Conservation (phyloP, 2,888 invertebrate genomes). For the Meghimatium bilineatum region DNA sequence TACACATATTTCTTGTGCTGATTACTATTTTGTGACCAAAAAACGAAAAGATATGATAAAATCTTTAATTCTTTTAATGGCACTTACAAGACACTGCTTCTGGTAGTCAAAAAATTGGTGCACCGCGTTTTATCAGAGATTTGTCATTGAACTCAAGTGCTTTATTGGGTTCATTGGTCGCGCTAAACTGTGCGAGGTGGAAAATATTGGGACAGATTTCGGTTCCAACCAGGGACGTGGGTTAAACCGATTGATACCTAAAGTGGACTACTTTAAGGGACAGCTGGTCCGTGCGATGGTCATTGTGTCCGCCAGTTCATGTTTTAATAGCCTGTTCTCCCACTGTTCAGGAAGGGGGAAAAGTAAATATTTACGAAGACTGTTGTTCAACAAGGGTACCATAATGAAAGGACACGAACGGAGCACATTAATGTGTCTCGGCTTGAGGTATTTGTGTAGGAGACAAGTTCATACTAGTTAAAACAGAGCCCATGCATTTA, state of each 20-base stretch:
- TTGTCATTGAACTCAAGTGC: neutral
- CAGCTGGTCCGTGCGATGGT: conserved; percentile 27
- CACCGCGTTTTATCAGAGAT: neutral
- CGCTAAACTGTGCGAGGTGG: neutral
- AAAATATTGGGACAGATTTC: conserved; percentile 5
- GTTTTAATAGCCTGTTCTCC: conserved; percentile 21
- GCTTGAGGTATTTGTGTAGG: neutral
- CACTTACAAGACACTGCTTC: neutral
- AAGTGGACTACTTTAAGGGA: conserved; percentile 28
- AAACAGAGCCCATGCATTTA: neutral
- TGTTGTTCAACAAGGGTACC: neutral
- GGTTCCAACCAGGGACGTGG: neutral
- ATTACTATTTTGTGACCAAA: too few species aligned
- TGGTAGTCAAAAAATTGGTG: neutral
- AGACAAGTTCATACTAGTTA: neutral
- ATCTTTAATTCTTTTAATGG: neutral
- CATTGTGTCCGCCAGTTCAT: conserved; percentile 23
- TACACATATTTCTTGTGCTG: too few species aligned
- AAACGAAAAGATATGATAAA: neutral
- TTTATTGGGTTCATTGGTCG: neutral
- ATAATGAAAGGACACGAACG: neutral
- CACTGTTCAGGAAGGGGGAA: neutral
- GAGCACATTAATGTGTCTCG: conserved; percentile 11
- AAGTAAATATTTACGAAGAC: conserved; percentile 15
- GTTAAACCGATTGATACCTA: conserved; percentile 22